Conservation (phyloP, 2,888 invertebrate species). For the Amphipoea lucens region DNA sequence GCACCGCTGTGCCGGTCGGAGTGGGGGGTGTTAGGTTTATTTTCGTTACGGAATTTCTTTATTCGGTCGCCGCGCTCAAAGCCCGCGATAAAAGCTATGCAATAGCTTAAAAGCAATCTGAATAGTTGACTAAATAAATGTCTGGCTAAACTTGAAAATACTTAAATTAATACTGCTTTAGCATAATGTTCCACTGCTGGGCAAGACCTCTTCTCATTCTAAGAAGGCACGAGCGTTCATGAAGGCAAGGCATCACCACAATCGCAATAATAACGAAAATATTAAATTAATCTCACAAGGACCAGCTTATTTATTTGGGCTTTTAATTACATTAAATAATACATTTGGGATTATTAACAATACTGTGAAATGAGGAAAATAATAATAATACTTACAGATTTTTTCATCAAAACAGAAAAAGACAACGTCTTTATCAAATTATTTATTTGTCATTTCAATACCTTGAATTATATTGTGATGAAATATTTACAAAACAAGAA, state of each 20-base stretch:
- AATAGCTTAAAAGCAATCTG: neutral
- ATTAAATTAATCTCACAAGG: conserved; percentile 44
- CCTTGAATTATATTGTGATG: neutral
- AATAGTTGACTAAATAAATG: neutral
- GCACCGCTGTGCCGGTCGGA: no score
- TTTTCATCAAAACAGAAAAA: neutral
- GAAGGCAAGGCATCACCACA: neutral
- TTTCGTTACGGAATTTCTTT: no score
- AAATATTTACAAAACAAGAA: neutral
- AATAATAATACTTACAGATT: neutral
- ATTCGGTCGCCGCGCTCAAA: no score
- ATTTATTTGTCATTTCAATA: neutral
- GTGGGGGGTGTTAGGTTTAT: no score
- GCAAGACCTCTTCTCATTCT: neutral
- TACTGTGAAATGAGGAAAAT: conserved; percentile 37
- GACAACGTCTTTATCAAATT: neutral
- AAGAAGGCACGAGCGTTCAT: neutral
- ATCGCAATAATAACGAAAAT: conserved; percentile 29
- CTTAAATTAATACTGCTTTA: neutral
- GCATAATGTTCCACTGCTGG: no score
- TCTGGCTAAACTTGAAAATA: neutral
- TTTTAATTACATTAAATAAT: conserved; percentile 45
- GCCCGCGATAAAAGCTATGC: no score
- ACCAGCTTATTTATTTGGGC: conserved; percentile 59
- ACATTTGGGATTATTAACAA: conserved; percentile 26